Percentiles rank a stretch among this genome's conserved stretches.
Conservation (phyloP, 1,140 invertebrate genomes). For the Forficula auricularia region DNA sequence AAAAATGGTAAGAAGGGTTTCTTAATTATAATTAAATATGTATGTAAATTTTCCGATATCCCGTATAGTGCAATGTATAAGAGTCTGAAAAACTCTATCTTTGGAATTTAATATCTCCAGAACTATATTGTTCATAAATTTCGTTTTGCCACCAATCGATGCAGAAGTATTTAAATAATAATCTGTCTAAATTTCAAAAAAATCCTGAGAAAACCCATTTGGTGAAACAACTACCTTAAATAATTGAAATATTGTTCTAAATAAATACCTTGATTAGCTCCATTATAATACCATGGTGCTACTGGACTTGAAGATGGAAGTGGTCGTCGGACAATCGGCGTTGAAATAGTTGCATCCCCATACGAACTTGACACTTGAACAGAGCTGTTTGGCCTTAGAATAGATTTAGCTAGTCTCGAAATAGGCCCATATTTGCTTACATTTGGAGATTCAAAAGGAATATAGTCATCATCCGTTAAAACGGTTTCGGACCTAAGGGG, state of each 20-base stretch:
- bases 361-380: slow-evolving; percentile 22
- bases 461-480: slow-evolving; percentile 48
- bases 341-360: slow-evolving; percentile 24
- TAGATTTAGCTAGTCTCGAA: slow-evolving; percentile 42
- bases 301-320: slow-evolving; percentile 34
- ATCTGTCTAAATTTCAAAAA: too few relatives aligned
- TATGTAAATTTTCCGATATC: too few relatives aligned
- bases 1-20: too few relatives aligned
- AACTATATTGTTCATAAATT: too few relatives aligned
- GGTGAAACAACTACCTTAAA: too few relatives aligned
- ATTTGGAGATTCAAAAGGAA: slow-evolving; percentile 53
- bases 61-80: too few relatives aligned
- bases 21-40: too few relatives aligned
- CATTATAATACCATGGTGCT: slow-evolving; percentile 32
- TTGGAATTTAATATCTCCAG: too few relatives aligned
- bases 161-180: too few relatives aligned
- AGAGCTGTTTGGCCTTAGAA: slow-evolving; percentile 19
- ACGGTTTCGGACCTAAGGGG: slow-evolving; percentile 36
- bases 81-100: too few relatives aligned
- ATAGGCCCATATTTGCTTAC: slow-evolving; percentile 65
- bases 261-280: slow-evolving; percentile 22
- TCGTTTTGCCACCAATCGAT: too few relatives aligned
- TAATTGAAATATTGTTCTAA: neutral
- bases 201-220: too few relatives aligned
- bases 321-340: slow-evolving; percentile 27